Evolutionary conservation across 1,140 invertebrate genomes (phyloP).

Genomic region (Lordiphosa stackelbergi): DNA sequence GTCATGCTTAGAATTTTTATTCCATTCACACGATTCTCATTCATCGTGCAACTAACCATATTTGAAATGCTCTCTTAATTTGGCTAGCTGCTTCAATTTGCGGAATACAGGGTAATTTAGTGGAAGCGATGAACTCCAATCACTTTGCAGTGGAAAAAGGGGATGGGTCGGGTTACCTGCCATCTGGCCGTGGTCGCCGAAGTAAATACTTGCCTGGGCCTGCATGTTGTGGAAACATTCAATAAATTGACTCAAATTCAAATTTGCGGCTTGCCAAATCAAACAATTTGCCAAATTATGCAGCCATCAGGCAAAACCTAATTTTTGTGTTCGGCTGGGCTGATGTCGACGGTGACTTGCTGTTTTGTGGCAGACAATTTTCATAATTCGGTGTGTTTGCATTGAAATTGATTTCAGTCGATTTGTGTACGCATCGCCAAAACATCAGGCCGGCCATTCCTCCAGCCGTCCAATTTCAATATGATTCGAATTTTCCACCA

Average conservation of each 20-base stretch:
- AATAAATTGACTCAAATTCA: conserved; percentile 25
- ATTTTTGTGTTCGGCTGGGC: neutral
- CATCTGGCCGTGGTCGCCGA: conserved; percentile 1
- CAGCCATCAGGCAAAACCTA: conserved; percentile 14
- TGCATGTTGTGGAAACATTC: conserved; percentile 1
- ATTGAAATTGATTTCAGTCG: conserved; percentile 43
- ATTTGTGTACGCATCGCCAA: conserved; percentile 9
- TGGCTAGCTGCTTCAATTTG: conserved; percentile 5
- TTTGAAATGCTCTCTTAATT: conserved; percentile 1
- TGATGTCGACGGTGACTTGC: conserved; percentile 11
- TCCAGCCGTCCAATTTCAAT: conserved; percentile 42
- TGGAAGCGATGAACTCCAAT: neutral
- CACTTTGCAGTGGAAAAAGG: neutral
- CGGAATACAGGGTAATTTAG: conserved; percentile 3
- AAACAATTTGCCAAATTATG: conserved; percentile 40
- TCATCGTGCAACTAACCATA: neutral
- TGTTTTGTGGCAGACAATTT: conserved; percentile 28
- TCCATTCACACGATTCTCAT: too few relatives aligned
- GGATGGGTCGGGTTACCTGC: neutral
- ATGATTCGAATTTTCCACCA: conserved; percentile 58
- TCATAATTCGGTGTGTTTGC: conserved; percentile 20
- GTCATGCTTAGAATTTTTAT: too few relatives aligned
- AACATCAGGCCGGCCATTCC: conserved; percentile 14
- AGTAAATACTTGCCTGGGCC: conserved; percentile 8
- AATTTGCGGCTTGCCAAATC: conserved; percentile 35